Base-by-base conservation (phyloP, 1,140 invertebrate genomes). In the Drosophila nigromelanica region DNA sequence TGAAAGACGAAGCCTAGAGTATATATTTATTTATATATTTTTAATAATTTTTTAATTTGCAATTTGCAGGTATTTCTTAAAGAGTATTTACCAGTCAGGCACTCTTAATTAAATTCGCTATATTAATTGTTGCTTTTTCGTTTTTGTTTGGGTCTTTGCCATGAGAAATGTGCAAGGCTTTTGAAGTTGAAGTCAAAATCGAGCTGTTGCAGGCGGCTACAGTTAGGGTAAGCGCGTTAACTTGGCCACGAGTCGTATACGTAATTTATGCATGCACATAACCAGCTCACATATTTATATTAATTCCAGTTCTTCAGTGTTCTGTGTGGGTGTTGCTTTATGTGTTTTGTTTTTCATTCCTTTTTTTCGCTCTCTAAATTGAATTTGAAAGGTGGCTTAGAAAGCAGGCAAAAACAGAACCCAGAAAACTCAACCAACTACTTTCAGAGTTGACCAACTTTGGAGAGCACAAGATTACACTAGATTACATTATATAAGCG, bases 381-480 rank as follows among this genome's bases (percentile, higher is more conserved):
- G 82, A 86, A 86, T 86, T 89, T 76, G 83, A 87, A 86, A 82
- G 82, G 82, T 55, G 80, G 27, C 24, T 73, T 73, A 73, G 70
- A 73, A 73, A 72, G 78, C 50, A 50, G 56, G 21, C 56, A 30
- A 12, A 39, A n/a, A 78, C 66, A 83, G 83, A 87, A 82, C 67
- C 48, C 69, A 77, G 40, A 58, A 76, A 76, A 86, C 60, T 67
- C 42, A 73, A 66, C 83, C 79, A 89, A 87, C 82, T 82, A 87
- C 82, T 87, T 87, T 87, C 82, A 71, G 78, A 87, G 76, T 82
- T 87, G 82, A 89, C 82, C 82, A 87, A 87, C 82, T 87, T 89
- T 76, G 70, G 37, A 58, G 35, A 3, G 12, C 3, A 1, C 42
- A 76, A 78, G 80, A 83, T 66, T 67, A 72, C 70, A 68, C 64